These are phyloP conservation scores for Prunella himalayana DNA, from an alignment of 2,113 vertebrate genomes.

Conservation along the genomic window DNA sequence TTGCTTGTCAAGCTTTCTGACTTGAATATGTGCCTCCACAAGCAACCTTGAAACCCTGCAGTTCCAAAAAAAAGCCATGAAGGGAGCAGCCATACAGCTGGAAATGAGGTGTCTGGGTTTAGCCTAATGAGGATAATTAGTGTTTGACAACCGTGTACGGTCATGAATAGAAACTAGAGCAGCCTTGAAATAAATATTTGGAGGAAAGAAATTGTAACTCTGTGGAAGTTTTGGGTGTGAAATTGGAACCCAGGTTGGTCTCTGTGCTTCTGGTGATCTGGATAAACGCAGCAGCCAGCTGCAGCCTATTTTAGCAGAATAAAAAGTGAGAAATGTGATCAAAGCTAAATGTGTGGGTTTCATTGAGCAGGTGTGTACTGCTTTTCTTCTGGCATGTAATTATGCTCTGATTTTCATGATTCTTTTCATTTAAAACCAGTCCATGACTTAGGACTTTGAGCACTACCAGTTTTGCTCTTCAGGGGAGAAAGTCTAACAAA, in stretches of 20 bases:
- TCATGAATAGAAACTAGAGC: not conserved
- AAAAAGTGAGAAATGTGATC: not conserved
- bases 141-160: not conserved
- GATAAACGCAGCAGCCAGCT: not conserved
- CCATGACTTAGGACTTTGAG: not conserved
- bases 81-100: not conserved
- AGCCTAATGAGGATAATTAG: not conserved
- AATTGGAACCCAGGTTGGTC: not conserved
- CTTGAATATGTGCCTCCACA: not conserved
- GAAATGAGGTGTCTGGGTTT: not conserved
- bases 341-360: not conserved
- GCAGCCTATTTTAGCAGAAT: not conserved
- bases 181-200: not conserved
- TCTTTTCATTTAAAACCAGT: not conserved
- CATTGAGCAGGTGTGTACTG: not conserved
- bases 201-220: not conserved
- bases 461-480: not conserved
- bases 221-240: not conserved
- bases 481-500: not conserved
- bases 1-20: not conserved
- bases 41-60: not conserved
- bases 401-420: not conserved
- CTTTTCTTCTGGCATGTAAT: not conserved
- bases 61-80: not conserved
- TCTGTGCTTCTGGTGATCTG: not conserved